These are phyloP conservation scores for Macrochelys suwanniensis DNA, from an alignment of 2,797 vertebrate species.

Conservation along the genomic window DNA sequence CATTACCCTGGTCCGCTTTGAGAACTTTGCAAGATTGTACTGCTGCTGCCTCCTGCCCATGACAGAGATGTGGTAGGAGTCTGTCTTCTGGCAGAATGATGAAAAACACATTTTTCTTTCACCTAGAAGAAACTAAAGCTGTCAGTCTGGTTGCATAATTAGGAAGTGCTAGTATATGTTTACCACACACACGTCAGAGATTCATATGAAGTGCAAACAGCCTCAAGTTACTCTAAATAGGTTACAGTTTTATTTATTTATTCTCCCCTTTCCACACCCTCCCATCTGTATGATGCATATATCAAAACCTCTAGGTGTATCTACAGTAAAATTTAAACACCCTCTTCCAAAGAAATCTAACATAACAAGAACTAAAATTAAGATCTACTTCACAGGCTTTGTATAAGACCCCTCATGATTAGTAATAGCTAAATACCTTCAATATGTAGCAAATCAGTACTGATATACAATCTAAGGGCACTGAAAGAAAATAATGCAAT, in stretches of 20 bases:
- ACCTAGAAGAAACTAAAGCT: not conserved
- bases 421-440: not conserved
- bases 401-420: not conserved
- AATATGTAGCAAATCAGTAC: not conserved
- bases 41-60: not conserved
- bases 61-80: not conserved
- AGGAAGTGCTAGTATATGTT: not conserved
- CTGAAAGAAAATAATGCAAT: constrained; percentile 40
- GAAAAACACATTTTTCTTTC: not conserved
- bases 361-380: not conserved
- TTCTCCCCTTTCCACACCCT: fast-evolving
- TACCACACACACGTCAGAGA: not conserved
- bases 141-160: not conserved
- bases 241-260: not conserved
- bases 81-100: not conserved
- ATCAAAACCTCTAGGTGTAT: not conserved
- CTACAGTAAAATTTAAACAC: not conserved
- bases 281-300: not conserved
- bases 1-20: not conserved
- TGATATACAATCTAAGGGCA: constrained; percentile 33
- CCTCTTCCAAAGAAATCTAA: not conserved
- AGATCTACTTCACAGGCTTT: not conserved
- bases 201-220: not conserved
- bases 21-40: not conserved
- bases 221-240: fast-evolving